Conservation (phyloP, 2,888 invertebrate genomes). For the Nezara viridula region DNA sequence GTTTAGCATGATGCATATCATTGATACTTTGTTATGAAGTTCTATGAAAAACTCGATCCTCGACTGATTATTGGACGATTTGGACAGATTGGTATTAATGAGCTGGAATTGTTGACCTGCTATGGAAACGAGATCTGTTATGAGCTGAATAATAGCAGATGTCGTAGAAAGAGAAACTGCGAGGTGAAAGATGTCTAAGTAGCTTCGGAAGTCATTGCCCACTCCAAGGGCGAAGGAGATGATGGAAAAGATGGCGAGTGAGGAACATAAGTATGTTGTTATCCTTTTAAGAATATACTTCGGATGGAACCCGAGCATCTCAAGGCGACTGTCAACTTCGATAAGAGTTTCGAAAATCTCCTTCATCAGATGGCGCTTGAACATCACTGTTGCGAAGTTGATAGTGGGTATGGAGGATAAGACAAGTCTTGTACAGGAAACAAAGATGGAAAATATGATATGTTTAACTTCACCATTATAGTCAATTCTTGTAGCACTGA, state of each 20-base stretch:
- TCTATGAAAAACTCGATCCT: neutral
- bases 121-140: neutral
- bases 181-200: neutral
- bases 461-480: neutral
- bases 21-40: neutral
- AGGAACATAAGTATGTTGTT: neutral
- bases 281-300: neutral
- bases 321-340: conserved; percentile 1
- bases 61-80: neutral
- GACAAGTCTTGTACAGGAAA: neutral
- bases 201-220: neutral
- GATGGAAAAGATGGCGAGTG: neutral
- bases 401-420: neutral
- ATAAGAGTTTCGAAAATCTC: neutral
- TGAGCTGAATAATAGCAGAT: neutral
- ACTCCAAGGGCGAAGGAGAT: neutral
- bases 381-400: neutral
- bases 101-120: neutral
- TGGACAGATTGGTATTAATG: neutral
- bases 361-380: neutral
- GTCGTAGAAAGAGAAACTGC: neutral
- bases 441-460: neutral
- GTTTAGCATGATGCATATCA: neutral
- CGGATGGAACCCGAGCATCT: neutral
- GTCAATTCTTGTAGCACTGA: neutral